Evolutionary conservation across 2,888 invertebrate genomes (phyloP).

Genomic region (Heliconius hortense): DNA sequence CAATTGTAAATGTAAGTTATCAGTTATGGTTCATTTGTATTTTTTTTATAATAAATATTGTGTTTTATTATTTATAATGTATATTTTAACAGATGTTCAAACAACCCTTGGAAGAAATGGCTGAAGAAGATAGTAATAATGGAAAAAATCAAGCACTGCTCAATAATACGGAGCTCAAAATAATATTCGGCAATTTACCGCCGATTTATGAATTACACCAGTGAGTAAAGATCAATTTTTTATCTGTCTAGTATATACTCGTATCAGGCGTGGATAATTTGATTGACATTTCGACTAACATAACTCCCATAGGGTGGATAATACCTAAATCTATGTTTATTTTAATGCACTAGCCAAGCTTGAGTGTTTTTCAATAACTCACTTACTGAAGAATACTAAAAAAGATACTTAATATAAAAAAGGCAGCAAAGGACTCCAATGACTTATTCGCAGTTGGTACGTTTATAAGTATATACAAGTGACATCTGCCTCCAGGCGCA

Average conservation of each 20-base stretch:
- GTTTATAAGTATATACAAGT: not conserved
- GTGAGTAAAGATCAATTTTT: conserved; percentile 63
- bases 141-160: conserved; percentile 86
- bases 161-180: conserved; percentile 95
- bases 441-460: not conserved
- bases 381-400: too few species aligned
- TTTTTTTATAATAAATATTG: not conserved
- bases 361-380: too few species aligned
- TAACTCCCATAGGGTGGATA: too few species aligned
- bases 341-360: too few species aligned
- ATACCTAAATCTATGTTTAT: too few species aligned
- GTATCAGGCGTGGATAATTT: not conserved
- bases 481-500: conserved; percentile 59
- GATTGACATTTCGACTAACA: not conserved
- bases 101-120: conserved; percentile 93
- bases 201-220: conserved; percentile 97
- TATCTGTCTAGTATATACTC: not conserved
- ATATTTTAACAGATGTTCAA: conserved; percentile 90
- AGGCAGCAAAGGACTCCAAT: too few species aligned
- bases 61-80: conserved; percentile 1
- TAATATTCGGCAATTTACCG: conserved; percentile 97
- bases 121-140: conserved; percentile 86
- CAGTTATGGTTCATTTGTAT: not conserved
- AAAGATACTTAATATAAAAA: too few species aligned
- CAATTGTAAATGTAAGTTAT: conserved; percentile 90